phyloP scores from a whole-genome alignment of 2,888 invertebrate genomes.

The Heliconius aoede region DNA sequence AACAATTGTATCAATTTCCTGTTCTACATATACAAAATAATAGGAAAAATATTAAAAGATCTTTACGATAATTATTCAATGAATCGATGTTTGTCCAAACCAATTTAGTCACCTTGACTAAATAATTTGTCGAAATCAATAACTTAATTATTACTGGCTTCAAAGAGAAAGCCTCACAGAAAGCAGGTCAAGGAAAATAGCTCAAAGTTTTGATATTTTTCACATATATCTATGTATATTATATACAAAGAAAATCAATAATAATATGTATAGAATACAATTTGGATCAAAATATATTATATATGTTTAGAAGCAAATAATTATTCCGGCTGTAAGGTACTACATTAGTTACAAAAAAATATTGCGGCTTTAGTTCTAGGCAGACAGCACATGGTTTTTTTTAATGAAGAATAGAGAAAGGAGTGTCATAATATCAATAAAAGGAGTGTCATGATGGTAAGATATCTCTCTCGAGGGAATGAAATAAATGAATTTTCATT shows the following conservation, averaged over 20 bases:
- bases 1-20: background rate
- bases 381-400: no score
- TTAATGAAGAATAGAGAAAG: no score
- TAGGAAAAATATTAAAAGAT: background rate
- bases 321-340: no score
- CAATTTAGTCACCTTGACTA: slow-evolving; percentile 49
- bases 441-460: no score
- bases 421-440: no score
- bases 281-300: background rate
- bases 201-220: slow-evolving; percentile 34
- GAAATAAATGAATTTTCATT: no score
- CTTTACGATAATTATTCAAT: background rate
- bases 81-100: slow-evolving; percentile 42
- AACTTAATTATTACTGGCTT: slow-evolving; percentile 56
- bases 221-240: slow-evolving; percentile 4
- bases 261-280: background rate
- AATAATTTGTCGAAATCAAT: slow-evolving; percentile 54
- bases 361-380: no score
- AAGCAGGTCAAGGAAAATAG: slow-evolving; percentile 51
- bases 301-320: background rate
- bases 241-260: slow-evolving; percentile 21
- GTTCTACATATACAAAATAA: no score
- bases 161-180: slow-evolving; percentile 49
- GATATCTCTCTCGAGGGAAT: no score
- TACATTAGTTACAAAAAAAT: no score